A percentile compares a stretch with the other conserved stretches of the same genome.
Conservation (phyloP, 1,140 invertebrate genomes). For the Oncopodura yosiiana region DNA sequence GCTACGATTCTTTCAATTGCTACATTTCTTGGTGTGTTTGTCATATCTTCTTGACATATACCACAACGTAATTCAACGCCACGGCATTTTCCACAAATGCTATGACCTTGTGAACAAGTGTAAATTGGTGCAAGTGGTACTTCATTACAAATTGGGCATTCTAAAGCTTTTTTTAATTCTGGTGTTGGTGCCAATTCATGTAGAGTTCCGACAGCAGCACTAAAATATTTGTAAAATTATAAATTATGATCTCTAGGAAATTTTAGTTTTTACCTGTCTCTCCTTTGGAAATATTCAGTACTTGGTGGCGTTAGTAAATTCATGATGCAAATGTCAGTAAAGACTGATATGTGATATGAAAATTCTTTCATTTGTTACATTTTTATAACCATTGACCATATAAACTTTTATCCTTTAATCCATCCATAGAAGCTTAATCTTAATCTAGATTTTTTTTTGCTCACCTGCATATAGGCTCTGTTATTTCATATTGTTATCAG, state of each 20-base stretch:
- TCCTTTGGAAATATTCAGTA: not conserved
- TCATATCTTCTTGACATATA: constrained; percentile 26
- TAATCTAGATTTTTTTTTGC: too few species aligned
- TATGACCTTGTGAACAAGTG: constrained; percentile 24
- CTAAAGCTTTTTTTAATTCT: constrained; percentile 23
- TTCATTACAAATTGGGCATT: constrained; percentile 30
- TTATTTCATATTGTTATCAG: too few species aligned
- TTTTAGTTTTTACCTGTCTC: not conserved
- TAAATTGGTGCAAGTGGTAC: constrained; percentile 29
- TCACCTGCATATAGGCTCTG: too few species aligned
- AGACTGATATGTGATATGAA: too few species aligned
- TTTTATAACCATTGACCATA: too few species aligned
- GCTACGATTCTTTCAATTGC: constrained; percentile 25
- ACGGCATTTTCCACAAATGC: constrained; percentile 26
- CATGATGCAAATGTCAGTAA: too few species aligned
- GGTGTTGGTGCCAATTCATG: constrained; percentile 16
- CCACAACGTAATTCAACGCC: constrained; percentile 12
- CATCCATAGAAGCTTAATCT: too few species aligned
- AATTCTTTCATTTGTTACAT: too few species aligned
- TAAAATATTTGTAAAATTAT: constrained; percentile 5
- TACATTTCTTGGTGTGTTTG: constrained; percentile 11
- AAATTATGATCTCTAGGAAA: not conserved
- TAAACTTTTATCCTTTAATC: too few species aligned
- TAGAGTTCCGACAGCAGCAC: constrained; percentile 19
- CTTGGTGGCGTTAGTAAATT: not conserved